Conservation (phyloP, 2,113 vertebrate species). For the Eptesicus fuscus region DNA sequence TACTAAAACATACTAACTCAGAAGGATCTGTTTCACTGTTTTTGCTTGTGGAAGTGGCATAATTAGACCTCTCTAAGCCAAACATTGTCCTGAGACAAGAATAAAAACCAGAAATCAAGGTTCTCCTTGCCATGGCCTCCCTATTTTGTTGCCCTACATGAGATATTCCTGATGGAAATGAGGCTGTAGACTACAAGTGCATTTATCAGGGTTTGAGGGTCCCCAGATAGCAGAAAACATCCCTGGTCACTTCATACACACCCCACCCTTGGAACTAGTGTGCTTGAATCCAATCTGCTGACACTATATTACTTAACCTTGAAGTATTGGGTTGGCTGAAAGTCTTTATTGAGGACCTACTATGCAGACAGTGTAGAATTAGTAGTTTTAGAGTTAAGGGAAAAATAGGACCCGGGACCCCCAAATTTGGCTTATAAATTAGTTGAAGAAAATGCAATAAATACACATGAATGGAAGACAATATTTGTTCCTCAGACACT, state of each 20-base stretch:
- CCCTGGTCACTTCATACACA: not conserved
- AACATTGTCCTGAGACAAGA: slow-evolving; percentile 35
- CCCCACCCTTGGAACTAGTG: not conserved
- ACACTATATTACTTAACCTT: not conserved
- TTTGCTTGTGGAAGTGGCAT: not conserved
- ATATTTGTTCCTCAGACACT: not conserved
- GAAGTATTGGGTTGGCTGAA: not conserved
- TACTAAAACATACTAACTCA: slow-evolving; percentile 32
- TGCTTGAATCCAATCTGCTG: not conserved
- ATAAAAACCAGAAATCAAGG: not conserved
- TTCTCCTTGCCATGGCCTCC: not conserved
- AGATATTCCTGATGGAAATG: not conserved
- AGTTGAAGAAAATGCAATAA: not conserved
- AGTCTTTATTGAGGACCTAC: not conserved
- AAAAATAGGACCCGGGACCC: not conserved
- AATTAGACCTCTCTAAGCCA: slow-evolving; percentile 48
- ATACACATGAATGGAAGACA: not conserved
- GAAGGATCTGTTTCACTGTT: slow-evolving; percentile 43
- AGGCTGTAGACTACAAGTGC: not conserved
- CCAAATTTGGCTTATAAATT: not conserved
- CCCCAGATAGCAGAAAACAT: not conserved
- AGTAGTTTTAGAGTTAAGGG: not conserved
- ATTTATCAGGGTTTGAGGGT: not conserved
- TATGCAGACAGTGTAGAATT: not conserved
- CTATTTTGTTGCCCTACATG: not conserved